Evolutionary conservation across 2,888 invertebrate genomes (phyloP).

Genomic region (Lasioglossum leucozonium): DNA sequence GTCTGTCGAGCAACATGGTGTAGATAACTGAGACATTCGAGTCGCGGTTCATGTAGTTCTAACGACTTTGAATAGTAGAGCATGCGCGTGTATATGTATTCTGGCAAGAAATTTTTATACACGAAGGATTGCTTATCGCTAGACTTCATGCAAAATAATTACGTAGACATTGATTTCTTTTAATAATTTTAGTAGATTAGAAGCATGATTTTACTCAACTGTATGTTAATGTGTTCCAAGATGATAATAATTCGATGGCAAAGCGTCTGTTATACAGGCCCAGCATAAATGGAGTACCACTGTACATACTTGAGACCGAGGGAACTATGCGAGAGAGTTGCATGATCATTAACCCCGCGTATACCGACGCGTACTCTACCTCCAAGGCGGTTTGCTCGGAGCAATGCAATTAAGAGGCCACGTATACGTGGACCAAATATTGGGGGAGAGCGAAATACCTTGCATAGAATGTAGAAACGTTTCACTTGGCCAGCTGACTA

Average conservation of each 20-base stretch:
- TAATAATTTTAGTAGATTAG: neutral
- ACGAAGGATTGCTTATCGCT: too few relatives aligned
- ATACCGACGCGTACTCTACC: neutral
- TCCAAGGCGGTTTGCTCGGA: neutral
- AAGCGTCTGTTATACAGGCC: neutral
- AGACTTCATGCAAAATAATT: too few relatives aligned
- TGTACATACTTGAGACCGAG: neutral
- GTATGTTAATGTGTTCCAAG: neutral
- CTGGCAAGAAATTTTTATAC: too few relatives aligned
- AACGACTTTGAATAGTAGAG: neutral
- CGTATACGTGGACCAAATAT: conserved; percentile 12
- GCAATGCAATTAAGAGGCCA: conserved; percentile 14
- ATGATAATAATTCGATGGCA: neutral
- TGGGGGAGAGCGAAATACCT: neutral
- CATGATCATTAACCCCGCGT: conserved; percentile 10
- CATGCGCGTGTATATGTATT: too few relatives aligned
- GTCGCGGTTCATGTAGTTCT: neutral
- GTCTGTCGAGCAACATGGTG: neutral
- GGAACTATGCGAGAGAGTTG: conserved; percentile 23
- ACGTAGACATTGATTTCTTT: too few relatives aligned
- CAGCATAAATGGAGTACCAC: conserved; percentile 8
- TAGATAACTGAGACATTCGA: neutral
- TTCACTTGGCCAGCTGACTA: neutral
- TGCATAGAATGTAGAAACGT: neutral
- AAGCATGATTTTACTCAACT: neutral